A percentile compares a stretch with the other conserved stretches of the same genome.
Evolutionary conservation across 2,113 vertebrate genomes (phyloP).

Genomic region (Columba janthina): DNA sequence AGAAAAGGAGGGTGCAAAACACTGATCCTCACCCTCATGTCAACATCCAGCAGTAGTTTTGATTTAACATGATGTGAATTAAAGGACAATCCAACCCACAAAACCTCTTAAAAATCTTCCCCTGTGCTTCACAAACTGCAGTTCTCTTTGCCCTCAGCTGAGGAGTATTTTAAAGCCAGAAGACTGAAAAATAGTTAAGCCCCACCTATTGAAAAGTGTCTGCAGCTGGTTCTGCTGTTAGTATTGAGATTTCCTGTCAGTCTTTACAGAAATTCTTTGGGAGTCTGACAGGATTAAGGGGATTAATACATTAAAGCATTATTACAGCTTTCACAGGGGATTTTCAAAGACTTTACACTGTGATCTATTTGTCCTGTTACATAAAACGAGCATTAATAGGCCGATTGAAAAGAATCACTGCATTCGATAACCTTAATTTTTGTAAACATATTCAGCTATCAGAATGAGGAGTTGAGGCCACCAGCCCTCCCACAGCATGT

Average conservation of each 20-base stretch:
- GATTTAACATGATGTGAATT: neutral
- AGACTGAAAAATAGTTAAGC: conserved; percentile 31
- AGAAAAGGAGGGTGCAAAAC: neutral
- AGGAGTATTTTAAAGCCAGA: neutral
- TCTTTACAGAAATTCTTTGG: conserved; percentile 70
- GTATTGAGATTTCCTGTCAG: conserved; percentile 62
- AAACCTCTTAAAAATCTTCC: neutral
- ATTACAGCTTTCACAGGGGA: conserved; percentile 76
- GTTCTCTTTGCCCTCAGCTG: neutral
- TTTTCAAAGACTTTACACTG: conserved; percentile 78
- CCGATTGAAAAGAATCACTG: conserved; percentile 54
- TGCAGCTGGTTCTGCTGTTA: neutral
- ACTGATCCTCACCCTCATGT: neutral
- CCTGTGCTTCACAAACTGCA: neutral
- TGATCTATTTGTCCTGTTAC: conserved; percentile 80
- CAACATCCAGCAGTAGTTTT: neutral
- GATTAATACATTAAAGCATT: conserved; percentile 80
- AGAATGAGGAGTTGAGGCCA: neutral
- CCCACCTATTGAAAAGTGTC: neutral
- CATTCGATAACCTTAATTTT: conserved; percentile 75
- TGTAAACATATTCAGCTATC: conserved; percentile 55
- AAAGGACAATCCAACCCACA: neutral
- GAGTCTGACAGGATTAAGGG: conserved; percentile 78
- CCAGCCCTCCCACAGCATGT: neutral
- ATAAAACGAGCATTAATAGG: conserved; percentile 73